phyloP scores from a whole-genome alignment of 2,113 vertebrate species.

The Oncorhynchus keta region DNA sequence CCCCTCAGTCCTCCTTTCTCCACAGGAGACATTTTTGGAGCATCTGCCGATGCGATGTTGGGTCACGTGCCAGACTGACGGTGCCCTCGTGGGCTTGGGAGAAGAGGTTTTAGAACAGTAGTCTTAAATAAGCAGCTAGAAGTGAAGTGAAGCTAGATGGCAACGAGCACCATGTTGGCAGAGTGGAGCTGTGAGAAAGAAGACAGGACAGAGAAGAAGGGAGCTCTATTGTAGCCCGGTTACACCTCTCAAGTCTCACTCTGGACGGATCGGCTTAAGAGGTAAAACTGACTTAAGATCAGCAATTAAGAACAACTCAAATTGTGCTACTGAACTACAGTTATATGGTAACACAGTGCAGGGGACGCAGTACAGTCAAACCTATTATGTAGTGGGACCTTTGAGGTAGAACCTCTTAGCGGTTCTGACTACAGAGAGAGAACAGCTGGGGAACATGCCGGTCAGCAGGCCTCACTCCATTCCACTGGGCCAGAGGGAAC shows the following conservation, averaged over 20 bases:
- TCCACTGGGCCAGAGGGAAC: neutral
- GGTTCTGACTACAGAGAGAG: neutral
- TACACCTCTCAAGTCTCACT: neutral
- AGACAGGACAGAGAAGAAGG: neutral
- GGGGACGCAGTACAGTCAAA: neutral
- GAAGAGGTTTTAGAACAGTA: neutral
- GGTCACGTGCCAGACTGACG: neutral
- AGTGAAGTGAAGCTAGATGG: conserved; percentile 15
- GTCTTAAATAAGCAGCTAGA: neutral
- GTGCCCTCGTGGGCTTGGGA: neutral
- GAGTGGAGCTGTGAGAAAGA: neutral
- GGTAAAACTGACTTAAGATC: too few relatives aligned
- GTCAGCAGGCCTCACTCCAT: neutral
- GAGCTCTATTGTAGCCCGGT: neutral
- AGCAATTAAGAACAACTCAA: too few relatives aligned
- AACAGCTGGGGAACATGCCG: conserved; percentile 13
- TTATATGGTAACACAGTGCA: neutral
- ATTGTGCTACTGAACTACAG: neutral
- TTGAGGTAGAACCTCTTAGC: neutral
- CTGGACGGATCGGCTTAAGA: neutral
- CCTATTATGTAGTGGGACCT: neutral
- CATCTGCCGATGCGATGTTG: neutral
- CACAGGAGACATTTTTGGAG: neutral
- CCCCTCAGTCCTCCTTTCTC: neutral
- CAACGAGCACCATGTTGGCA: conserved; percentile 11